These are phyloP conservation scores for Channa argus DNA, from an alignment of 2,113 vertebrate species.

Conservation along the genomic window DNA sequence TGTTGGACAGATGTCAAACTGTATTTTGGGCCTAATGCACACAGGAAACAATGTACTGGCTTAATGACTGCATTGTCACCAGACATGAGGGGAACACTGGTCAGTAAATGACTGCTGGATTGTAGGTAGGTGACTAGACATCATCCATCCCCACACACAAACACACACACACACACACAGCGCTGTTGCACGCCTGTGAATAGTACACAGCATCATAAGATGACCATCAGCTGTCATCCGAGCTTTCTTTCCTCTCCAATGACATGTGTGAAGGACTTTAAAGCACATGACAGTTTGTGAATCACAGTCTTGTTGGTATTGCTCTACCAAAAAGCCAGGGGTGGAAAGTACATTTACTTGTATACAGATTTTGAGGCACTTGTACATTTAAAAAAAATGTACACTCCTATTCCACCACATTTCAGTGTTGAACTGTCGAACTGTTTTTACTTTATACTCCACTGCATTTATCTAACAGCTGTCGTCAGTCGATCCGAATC, in stretches of 20 bases:
- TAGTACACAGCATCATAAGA: constrained; percentile 41
- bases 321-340: background rate
- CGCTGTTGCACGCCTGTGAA: constrained; percentile 24
- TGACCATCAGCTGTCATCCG: constrained; percentile 57
- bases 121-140: constrained; percentile 37
- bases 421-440: too few relatives aligned
- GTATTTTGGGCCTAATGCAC: constrained; percentile 22
- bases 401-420: background rate
- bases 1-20: constrained; percentile 42
- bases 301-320: constrained; percentile 27
- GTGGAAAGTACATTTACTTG: background rate
- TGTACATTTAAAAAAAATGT: background rate
- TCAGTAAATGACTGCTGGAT: constrained; percentile 25
- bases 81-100: constrained; percentile 32
- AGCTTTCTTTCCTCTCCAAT: constrained; percentile 10
- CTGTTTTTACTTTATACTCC: too few relatives aligned
- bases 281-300: constrained; percentile 59
- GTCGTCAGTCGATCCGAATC: too few relatives aligned
- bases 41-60: constrained; percentile 21
- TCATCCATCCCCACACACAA: constrained; percentile 28
- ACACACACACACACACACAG: constrained; percentile 9
- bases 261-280: constrained; percentile 40
- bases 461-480: too few relatives aligned
- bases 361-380: background rate
- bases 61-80: constrained; percentile 52